Conservation (phyloP, 37 sponge, comb jelly and placozoan genomes). For the Diacarnus erythraeanus region DNA sequence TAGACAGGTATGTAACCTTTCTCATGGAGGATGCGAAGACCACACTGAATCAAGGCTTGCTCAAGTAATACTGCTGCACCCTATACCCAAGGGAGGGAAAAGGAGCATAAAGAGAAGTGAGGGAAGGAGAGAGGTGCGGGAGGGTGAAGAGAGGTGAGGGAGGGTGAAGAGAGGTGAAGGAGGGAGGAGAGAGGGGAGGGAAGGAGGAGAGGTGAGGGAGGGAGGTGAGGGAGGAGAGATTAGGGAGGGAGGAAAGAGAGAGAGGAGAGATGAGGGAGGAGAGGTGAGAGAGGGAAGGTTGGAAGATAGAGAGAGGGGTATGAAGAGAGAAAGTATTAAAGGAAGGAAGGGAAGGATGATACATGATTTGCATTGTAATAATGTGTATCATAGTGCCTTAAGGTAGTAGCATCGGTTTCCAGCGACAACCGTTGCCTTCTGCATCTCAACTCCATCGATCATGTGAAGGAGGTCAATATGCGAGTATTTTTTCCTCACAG, state of each 20-base stretch:
- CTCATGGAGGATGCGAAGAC: constrained; percentile 59
- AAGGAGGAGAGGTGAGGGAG: no score
- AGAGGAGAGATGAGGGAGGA: no score
- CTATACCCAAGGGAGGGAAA: no score
- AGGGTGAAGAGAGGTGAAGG: no score
- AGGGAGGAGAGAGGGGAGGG: no score
- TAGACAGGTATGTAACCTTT: constrained; percentile 80
- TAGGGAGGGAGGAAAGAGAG: no score
- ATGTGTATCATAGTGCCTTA: constrained; percentile 41
- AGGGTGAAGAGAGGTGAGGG: no score
- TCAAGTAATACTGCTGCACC: constrained; percentile 92
- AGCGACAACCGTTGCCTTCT: constrained; percentile 79
- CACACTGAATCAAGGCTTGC: constrained; percentile 90
- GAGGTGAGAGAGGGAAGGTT: not conserved
- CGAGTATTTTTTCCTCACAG: constrained; percentile 72
- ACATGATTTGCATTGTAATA: not conserved
- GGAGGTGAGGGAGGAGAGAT: no score
- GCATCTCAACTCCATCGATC: constrained; percentile 94
- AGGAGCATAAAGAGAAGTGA: no score
- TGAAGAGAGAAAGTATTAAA: no score
- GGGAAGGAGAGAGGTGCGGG: not conserved
- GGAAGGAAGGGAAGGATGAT: not conserved
- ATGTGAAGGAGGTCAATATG: constrained; percentile 95
- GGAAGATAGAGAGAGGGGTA: constrained; percentile 1
- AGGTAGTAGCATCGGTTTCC: constrained; percentile 92